Evolutionary conservation across 2,113 vertebrate genomes (phyloP).

Genomic region (Stictonetta naevosa): DNA sequence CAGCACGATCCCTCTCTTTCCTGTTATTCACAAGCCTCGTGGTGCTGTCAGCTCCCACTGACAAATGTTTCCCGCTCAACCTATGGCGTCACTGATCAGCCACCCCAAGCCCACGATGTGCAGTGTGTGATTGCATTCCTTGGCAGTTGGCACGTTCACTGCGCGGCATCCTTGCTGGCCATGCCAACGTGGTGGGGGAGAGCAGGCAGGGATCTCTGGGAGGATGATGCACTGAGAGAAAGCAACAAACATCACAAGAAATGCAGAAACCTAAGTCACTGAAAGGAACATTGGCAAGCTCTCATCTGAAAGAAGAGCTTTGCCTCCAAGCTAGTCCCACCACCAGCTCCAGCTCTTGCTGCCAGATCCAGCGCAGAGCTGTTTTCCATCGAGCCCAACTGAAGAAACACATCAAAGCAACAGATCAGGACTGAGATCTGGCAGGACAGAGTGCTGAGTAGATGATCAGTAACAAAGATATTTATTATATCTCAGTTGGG

Average conservation of each 20-base stretch:
- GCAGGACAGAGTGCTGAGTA: neutral
- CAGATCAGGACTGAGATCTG: neutral
- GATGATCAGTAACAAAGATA: neutral
- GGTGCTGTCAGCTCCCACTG: conserved; percentile 35
- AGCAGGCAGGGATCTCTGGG: neutral
- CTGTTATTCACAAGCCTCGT: conserved; percentile 60
- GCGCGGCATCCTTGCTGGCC: rapidly evolving
- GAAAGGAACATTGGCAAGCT: neutral
- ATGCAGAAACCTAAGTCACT: neutral
- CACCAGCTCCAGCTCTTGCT: neutral
- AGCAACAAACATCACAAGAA: neutral
- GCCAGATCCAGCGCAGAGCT: neutral
- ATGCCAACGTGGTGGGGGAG: rapidly evolving
- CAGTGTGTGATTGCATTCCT: neutral
- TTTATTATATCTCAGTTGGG: neutral
- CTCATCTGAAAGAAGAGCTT: neutral
- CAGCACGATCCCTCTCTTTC: conserved; percentile 42
- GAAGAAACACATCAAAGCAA: neutral
- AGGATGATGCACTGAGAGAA: neutral
- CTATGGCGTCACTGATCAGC: neutral
- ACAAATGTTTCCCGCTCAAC: conserved; percentile 35
- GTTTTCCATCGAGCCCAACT: neutral
- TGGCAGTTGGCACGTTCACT: rapidly evolving
- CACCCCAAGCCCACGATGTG: neutral
- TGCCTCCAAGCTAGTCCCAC: neutral